Evolutionary conservation across 2,113 vertebrate species (phyloP), one percentile per base, ranked within the genome.

Genomic region (Macrotis lagotis): DNA sequence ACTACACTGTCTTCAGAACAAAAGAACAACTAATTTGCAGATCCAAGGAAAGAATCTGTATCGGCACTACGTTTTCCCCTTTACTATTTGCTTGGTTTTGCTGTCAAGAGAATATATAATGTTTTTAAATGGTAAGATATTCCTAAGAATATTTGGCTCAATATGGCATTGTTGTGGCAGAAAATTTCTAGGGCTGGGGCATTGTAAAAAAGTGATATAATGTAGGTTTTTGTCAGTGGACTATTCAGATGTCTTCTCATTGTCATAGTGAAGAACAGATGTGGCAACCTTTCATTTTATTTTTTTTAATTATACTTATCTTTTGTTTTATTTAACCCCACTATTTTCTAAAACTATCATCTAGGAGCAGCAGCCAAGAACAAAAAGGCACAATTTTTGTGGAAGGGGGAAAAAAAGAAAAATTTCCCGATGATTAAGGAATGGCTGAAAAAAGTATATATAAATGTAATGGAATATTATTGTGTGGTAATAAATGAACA

Each of bases 1-100:
- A 74, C 53, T 91, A 37, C 24, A 50, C 19, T 89, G 28, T 91
- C 90, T 97, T 94, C 48, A 92, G 88, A 94, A 94, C 83, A 95
- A 95, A 94, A 47, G 50, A 95, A 12, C 59, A 91, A 51, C 88
- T 95, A 52, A 95, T 95, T 94, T 90, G 48, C 91, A 94, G 90
- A 93, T 96, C 96, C 50, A 44, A 55, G 92, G 48, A 97, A 95
- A 59, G 52, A 92, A 11, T 51, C 49, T 93, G 55, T 90, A 93
- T 95, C 89, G 92, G 94, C 91, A 91, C 53, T 83, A 50, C 48
- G 95, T 3, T 88, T n/a, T 94, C 93, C 91, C 88, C 48, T 31
- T 91, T 50, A 28, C 48, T 47, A 14, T 89, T 22, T 90, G 24
- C 7, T 93, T 14, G 11, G 91, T 48, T 95, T 94, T 59, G 2